These are phyloP conservation scores for Herpetotheres cachinnans DNA, from an alignment of 2,113 vertebrate species.

Conservation along the genomic window DNA sequence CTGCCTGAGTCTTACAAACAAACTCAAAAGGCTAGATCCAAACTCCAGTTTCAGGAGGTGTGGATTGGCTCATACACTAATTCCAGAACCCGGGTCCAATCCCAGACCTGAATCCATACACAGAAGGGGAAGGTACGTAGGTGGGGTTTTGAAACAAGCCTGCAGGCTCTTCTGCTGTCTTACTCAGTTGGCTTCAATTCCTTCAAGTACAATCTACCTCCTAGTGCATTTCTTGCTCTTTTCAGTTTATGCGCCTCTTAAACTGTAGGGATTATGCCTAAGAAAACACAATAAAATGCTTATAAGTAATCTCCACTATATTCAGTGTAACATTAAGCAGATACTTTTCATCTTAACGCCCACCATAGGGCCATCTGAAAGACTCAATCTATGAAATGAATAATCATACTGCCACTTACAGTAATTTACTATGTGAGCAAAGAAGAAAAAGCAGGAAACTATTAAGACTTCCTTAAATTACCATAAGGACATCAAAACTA, in stretches of 20 bases:
- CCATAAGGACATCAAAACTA: neutral
- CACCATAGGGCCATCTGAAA: neutral
- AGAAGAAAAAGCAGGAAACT: neutral
- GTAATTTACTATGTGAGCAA: neutral
- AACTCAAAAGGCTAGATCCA: neutral
- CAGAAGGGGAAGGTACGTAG: neutral
- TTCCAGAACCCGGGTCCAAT: neutral
- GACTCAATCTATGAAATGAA: neutral
- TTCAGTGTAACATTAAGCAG: neutral
- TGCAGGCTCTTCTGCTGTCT: neutral
- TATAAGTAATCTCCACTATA: neutral
- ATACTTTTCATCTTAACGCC: neutral
- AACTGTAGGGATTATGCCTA: neutral
- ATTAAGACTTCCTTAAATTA: neutral
- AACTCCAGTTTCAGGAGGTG: neutral
- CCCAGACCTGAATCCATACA: neutral
- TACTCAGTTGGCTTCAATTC: neutral
- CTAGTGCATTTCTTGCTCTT: neutral
- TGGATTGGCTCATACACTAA: neutral
- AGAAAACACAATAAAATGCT: neutral
- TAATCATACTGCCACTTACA: neutral
- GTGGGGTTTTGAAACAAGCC: neutral
- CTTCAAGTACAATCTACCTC: neutral
- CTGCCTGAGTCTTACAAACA: neutral
- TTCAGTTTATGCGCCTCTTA: neutral